A percentile compares a stretch with the other conserved stretches of the same genome.
Evolutionary conservation across 2,113 vertebrate genomes (phyloP).

Genomic region (Stegastes partitus): DNA sequence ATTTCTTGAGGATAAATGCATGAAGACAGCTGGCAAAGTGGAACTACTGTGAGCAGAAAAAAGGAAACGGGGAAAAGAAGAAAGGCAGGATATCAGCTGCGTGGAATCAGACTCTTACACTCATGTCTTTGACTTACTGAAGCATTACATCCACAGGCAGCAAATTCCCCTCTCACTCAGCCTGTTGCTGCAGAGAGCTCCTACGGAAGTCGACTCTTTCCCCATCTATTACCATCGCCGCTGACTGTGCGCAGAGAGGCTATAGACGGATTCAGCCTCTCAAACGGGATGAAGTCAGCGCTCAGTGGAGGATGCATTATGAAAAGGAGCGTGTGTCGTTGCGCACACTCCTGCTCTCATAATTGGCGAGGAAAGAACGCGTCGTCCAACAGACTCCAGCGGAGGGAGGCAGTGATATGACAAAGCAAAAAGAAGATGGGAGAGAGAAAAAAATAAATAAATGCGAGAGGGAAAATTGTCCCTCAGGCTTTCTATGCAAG

Average conservation of each 20-base stretch:
- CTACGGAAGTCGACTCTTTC: slow-evolving; percentile 37
- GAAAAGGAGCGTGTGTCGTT: slow-evolving; percentile 3
- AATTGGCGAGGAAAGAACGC: slow-evolving; percentile 1
- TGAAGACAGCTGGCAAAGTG: background rate
- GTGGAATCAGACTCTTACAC: slow-evolving; percentile 25
- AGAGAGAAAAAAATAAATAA: too few relatives aligned
- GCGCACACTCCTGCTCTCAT: background rate
- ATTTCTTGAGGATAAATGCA: slow-evolving; percentile 18
- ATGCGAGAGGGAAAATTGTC: background rate
- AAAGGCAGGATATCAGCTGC: background rate
- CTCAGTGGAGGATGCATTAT: slow-evolving; percentile 46
- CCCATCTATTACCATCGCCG: slow-evolving; percentile 30
- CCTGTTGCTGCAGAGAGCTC: slow-evolving; percentile 22
- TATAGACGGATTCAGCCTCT: slow-evolving; percentile 39
- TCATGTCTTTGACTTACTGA: slow-evolving; percentile 36
- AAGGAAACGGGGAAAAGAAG: background rate
- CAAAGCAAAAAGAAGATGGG: slow-evolving; percentile 19
- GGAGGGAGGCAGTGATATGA: slow-evolving; percentile 41
- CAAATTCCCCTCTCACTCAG: slow-evolving; percentile 35
- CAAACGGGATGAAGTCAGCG: slow-evolving; percentile 42
- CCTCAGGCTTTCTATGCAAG: background rate
- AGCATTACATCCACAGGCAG: slow-evolving; percentile 45
- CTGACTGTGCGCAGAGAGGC: slow-evolving; percentile 23
- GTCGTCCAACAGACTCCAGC: slow-evolving; percentile 33
- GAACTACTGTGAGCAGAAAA: background rate